These are phyloP conservation scores for Eidolon helvum DNA, from an alignment of 2,113 vertebrate genomes.

Conservation along the genomic window DNA sequence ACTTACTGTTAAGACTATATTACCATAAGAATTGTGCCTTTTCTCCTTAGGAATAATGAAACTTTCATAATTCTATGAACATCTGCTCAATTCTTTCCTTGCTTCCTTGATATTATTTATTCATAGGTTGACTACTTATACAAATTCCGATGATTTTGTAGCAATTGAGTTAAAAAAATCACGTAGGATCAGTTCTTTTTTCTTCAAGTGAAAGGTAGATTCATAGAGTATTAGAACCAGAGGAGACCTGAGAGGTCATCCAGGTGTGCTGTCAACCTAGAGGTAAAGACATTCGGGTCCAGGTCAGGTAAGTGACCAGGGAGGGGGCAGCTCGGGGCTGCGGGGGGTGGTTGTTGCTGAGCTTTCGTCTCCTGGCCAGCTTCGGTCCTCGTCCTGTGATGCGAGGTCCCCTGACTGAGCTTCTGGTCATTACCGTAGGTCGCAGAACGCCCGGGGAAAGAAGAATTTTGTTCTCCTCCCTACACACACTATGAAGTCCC, in stretches of 20 bases:
- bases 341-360: neutral
- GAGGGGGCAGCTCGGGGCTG: neutral
- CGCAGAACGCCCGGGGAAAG: conserved; percentile 82
- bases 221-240: neutral
- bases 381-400: neutral
- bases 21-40: neutral
- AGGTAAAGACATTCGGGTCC: neutral
- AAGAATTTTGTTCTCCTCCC: conserved; percentile 84
- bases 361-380: rapidly evolving
- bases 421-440: conserved; percentile 73
- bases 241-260: neutral
- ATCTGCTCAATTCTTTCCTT: neutral
- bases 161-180: neutral
- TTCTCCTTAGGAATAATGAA: neutral
- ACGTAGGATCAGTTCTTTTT: neutral
- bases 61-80: neutral
- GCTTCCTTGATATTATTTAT: neutral
- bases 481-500: conserved; percentile 85
- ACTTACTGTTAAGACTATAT: neutral
- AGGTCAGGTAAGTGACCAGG: neutral
- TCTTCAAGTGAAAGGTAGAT: neutral
- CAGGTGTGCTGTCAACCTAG: neutral
- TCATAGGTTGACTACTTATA: neutral
- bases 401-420: neutral
- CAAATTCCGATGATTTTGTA: neutral